Evolutionary conservation across 2,888 invertebrate species (phyloP), one percentile per base, ranked within the genome.

Genomic region (Mesorhabditis spiculigera): DNA sequence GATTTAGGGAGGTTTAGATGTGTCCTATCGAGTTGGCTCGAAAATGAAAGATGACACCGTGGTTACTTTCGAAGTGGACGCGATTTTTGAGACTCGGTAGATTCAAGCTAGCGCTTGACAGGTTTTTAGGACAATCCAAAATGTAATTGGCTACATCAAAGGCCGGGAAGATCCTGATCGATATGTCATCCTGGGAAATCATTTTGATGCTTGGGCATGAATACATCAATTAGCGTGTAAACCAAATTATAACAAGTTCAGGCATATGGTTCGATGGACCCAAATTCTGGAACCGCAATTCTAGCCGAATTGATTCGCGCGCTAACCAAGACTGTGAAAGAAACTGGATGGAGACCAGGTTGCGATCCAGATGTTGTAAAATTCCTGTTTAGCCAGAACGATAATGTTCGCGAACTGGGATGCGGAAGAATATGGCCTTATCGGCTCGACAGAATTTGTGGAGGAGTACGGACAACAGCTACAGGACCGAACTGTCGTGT

Each of bases 201-300:
- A 89, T 77, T 84, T 88, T 63, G 89, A 89, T 77, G 88, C 89
- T n/a, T 89, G 89, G 89, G 86, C 86, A 45, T 64, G 65, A 6
- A 28, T 2, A 50, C 1, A 13, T 50, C n/a, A 10, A 50, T 50
- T 50, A 1, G n/a, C 10, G 10, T 50, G n/a, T 50, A 10, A n/a
- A 50, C 58, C 8, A 1, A 50, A 13, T 50, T 13, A 50, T 50
- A 13, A 50, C 58, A 50, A 28, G 10, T 50, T 50, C n/a, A 50
- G 58, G 73, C 69, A 1, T 74, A 74, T 28, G 76, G 73, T 63
- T 87, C 87, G 3, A 81, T 87, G n/a, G 88, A 88, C 74, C 88
- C 88, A 4, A 86, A 87, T 45, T 70, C 70, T 65, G 89, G 88
- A 28, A 89, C 89, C 3, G 87, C 89, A 0, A 84, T 85, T n/a